Conservation (phyloP, 2,797 vertebrate genomes). For the Pseudochaenichthys georgianus region DNA sequence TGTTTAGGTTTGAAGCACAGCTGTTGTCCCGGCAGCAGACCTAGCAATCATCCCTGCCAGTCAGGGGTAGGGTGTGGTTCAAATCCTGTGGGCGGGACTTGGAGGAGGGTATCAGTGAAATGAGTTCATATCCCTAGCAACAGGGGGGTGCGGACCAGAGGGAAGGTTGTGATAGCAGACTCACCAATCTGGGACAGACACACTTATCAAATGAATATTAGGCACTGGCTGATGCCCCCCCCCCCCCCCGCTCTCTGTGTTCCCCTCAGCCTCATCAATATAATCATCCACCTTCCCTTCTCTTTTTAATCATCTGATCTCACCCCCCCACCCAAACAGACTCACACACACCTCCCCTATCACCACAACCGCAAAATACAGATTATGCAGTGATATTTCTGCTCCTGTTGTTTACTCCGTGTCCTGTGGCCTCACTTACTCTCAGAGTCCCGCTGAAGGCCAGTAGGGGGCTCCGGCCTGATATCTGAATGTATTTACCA, state of each 20-base stretch:
- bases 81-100: slow-evolving; percentile 46
- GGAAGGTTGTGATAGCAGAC: slow-evolving; percentile 20
- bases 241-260: slow-evolving; percentile 33
- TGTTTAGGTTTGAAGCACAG: slow-evolving; percentile 26
- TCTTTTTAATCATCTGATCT: slow-evolving; percentile 72
- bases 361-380: slow-evolving; percentile 35
- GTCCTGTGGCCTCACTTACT: slow-evolving; percentile 15
- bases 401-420: slow-evolving; percentile 35
- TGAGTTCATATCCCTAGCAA: slow-evolving; percentile 30
- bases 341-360: slow-evolving; percentile 10
- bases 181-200: slow-evolving; percentile 62
- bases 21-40: slow-evolving; percentile 27
- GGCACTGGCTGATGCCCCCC: slow-evolving; percentile 40
- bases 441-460: not conserved
- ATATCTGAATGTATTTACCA: not conserved
- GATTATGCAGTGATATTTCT: slow-evolving; percentile 47
- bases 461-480: too few relatives aligned
- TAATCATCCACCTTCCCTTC: slow-evolving; percentile 63
- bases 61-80: slow-evolving; percentile 3
- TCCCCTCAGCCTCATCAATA: slow-evolving; percentile 43
- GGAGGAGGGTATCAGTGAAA: slow-evolving; percentile 18
- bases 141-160: slow-evolving; percentile 14
- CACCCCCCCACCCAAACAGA: slow-evolving; percentile 12
- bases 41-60: slow-evolving; percentile 43
- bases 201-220: slow-evolving; percentile 74